Conservation (phyloP, 2,113 vertebrate genomes). For the Uropsilus gracilis region DNA sequence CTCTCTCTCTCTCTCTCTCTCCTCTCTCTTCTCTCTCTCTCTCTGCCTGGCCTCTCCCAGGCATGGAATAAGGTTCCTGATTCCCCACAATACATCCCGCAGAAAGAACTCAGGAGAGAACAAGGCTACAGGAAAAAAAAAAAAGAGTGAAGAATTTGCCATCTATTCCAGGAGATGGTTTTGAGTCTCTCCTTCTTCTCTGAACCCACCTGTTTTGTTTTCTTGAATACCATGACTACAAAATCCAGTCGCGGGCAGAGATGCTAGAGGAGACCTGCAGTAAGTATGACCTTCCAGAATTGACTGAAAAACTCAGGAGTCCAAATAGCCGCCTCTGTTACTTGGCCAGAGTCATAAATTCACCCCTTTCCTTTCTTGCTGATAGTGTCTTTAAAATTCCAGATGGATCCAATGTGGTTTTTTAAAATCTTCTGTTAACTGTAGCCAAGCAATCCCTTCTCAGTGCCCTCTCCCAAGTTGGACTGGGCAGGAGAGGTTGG, state of each 20-base stretch:
- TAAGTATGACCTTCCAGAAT: background rate
- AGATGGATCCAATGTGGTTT: background rate
- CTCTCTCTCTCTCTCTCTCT: too few species aligned
- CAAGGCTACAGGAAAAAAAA: background rate
- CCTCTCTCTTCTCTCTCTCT: too few species aligned
- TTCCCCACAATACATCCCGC: background rate
- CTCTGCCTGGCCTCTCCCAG: background rate
- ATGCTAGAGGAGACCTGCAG: background rate
- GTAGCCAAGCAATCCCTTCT: background rate
- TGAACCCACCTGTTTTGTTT: background rate
- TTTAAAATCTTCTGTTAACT: background rate
- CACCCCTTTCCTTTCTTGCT: background rate
- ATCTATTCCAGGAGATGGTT: background rate
- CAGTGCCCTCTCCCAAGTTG: background rate
- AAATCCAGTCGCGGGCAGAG: background rate
- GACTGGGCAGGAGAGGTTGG: background rate
- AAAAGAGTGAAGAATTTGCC: background rate
- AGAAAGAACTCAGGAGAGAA: background rate
- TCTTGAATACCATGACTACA: background rate
- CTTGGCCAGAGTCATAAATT: background rate
- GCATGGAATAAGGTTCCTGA: background rate
- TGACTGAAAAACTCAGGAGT: background rate
- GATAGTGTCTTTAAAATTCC: slow-evolving; percentile 17
- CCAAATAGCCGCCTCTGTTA: background rate
- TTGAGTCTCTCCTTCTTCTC: background rate